Conservation (phyloP, 2,113 vertebrate genomes). For the Ictalurus punctatus region DNA sequence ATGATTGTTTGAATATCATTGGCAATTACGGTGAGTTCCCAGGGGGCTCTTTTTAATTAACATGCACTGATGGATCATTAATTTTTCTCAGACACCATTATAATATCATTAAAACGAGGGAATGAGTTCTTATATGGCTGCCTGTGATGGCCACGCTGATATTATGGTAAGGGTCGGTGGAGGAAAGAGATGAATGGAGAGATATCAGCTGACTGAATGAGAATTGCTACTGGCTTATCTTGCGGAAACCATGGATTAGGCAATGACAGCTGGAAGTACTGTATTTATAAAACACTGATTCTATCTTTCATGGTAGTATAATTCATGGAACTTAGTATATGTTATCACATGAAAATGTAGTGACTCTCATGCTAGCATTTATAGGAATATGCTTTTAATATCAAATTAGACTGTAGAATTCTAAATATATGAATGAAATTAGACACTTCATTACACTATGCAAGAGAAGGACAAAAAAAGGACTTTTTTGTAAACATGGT, state of each 20-base stretch:
- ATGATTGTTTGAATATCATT: slow-evolving; percentile 36
- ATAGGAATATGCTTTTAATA: neutral
- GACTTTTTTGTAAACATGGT: neutral
- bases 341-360: neutral
- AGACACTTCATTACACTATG: neutral
- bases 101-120: slow-evolving; percentile 42
- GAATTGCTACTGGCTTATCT: slow-evolving; percentile 22
- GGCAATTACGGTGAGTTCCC: slow-evolving; percentile 40
- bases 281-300: slow-evolving; percentile 22
- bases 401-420: neutral
- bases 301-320: slow-evolving; percentile 14
- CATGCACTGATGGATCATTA: slow-evolving; percentile 48
- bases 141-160: slow-evolving; percentile 51
- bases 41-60: slow-evolving; percentile 54
- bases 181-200: slow-evolving; percentile 36
- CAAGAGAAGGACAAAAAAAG: neutral
- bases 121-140: slow-evolving; percentile 51
- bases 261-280: slow-evolving; percentile 24
- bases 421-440: neutral
- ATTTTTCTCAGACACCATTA: slow-evolving; percentile 48
- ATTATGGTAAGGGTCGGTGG: slow-evolving; percentile 55
- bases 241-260: slow-evolving; percentile 12
- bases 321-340: neutral
- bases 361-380: neutral
- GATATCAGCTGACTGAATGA: slow-evolving; percentile 16